Percentiles rank a stretch among this genome's conserved stretches.
phyloP scores from a whole-genome alignment of 2,888 invertebrate genomes.

The Rhagium mordax region DNA sequence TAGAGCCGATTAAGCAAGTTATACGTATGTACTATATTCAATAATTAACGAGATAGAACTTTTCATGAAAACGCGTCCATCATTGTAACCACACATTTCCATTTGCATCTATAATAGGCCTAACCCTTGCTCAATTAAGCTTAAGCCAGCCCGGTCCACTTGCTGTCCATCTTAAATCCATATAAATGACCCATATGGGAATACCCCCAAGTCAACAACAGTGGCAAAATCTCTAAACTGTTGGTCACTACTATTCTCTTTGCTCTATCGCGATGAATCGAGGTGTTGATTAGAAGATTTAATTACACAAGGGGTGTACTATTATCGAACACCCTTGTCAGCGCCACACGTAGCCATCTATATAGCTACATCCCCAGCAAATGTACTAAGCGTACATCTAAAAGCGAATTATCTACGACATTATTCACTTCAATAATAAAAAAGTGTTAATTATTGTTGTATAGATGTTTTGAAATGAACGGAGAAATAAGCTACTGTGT shows the following conservation, averaged over 20 bases:
- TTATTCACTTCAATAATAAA: background rate
- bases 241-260: constrained; percentile 61
- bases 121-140: constrained; percentile 67
- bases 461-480: too few relatives aligned
- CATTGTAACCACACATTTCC: constrained; percentile 64
- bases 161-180: constrained; percentile 69
- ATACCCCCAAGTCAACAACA: constrained; percentile 56
- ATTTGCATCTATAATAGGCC: constrained; percentile 69
- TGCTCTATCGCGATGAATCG: constrained; percentile 66
- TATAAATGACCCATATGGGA: constrained; percentile 69
- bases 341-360: constrained; percentile 23
- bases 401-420: background rate
- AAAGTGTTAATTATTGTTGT: background rate
- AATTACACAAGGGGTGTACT: constrained; percentile 64
- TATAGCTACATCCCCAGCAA: constrained; percentile 34
- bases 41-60: constrained; percentile 54
- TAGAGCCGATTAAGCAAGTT: too few relatives aligned
- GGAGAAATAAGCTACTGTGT: background rate
- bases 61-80: constrained; percentile 59
- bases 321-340: constrained; percentile 55
- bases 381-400: constrained; percentile 45
- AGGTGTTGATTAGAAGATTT: constrained; percentile 70
- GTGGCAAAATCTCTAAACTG: constrained; percentile 57
- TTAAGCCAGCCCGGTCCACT: constrained; percentile 61
- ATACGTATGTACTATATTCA: constrained; percentile 43